Evolutionary conservation across 2,113 vertebrate species (phyloP).

Genomic region (Catharus fuscescens): DNA sequence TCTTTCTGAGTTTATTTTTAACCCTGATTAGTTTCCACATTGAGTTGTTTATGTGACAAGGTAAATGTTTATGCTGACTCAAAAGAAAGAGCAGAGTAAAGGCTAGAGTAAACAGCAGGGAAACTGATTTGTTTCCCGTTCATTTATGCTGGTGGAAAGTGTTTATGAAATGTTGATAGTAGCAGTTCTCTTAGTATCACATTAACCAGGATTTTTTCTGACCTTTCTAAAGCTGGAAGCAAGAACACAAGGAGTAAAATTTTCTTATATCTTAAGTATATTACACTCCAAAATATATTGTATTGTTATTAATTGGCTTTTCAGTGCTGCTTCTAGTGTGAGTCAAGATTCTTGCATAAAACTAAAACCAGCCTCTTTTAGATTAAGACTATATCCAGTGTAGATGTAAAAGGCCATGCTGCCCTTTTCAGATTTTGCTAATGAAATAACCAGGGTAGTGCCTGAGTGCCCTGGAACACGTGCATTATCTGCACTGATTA

Average conservation of each 20-base stretch:
- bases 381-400: neutral
- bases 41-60: neutral
- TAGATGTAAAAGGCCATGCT: neutral
- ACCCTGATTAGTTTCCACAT: neutral
- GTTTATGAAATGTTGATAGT: neutral
- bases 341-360: neutral
- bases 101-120: neutral
- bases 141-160: neutral
- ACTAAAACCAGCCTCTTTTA: neutral
- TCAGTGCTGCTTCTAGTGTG: neutral
- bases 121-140: neutral
- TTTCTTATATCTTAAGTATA: neutral
- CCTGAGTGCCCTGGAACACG: neutral
- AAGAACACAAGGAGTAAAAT: neutral
- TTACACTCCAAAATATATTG: neutral
- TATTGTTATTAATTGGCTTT: neutral
- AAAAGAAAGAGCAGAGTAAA: neutral
- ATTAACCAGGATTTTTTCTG: neutral
- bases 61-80: constrained; percentile 12
- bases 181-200: neutral
- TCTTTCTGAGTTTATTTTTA: neutral
- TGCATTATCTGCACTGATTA: neutral
- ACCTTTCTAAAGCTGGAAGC: neutral
- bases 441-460: neutral
- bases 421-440: neutral